Base-by-base conservation (phyloP, 1,140 invertebrate species). In the Neuroterus valhalla region DNA sequence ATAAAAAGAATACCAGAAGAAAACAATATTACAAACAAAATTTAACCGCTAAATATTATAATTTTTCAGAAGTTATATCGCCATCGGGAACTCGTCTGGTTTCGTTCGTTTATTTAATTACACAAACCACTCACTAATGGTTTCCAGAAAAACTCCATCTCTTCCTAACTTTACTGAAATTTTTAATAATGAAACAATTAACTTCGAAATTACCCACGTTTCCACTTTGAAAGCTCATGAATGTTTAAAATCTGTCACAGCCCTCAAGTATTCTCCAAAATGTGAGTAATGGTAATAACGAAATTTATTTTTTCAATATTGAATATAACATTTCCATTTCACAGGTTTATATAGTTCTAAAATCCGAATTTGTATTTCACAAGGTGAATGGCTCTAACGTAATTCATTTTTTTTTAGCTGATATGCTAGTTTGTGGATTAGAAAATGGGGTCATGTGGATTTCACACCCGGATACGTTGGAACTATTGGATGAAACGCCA, bases 381-480 rank as follows among this genome's bases (percentile, higher is more conserved):
- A 38, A 38, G 31, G 0, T 38, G 31, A 38, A 38, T 38, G 6
- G 8, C 0, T 8, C 6, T 8, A 38, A 38, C 10, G 31, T 46
- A 42, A 38, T n/a, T 66, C 5, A 10, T 72, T 31, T 76, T 48
- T 11, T 23, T 21, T 3, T 8, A 86, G 84, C 71, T 50, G 79
- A 78, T 31, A 48, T 77, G 38, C 43, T 86, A 2, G 73, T 44
- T 0, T 92, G 92, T 71, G 92, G 91, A 3, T 74, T 92, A 62
- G 85, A 88, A 43, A 91, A 90, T 69, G 92, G 92, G 2, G 83
- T 89, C 44, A 43, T 93, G 5, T 88, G 92, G 86, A 89, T 93
- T 67, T 77, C 93, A 6, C 89, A 93, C 78, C 90, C 92, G 0
- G 84, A 89, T 10, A 89, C 91, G 15, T 78, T 93, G 45, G 85